Base-by-base conservation (phyloP, 2,797 vertebrate genomes). In the Siniperca obscura region DNA sequence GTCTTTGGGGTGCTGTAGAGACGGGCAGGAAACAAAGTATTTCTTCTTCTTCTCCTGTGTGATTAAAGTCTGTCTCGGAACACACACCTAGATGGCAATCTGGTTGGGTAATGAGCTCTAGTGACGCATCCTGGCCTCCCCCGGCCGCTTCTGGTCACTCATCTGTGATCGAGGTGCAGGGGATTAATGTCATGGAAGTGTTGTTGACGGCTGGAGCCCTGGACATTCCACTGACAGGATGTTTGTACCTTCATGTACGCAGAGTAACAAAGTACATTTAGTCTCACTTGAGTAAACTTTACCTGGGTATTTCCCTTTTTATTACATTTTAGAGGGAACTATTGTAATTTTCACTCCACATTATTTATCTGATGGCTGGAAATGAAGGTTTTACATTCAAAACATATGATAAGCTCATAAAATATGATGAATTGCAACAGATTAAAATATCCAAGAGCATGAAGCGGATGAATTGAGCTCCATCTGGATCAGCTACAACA, bases 31-130 rank as follows among this genome's bases (percentile, higher is more conserved):
- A 70, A 85, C 82, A 82, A 69, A 59, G 72, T 74, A 62, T 59
- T 69, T 12, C 70, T 48, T 68, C 50, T 62, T 53, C 76, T 57
- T 25, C 67, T 17, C 52, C 50, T 36, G 42, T 85, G 83, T 89
- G 80, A 92, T 91, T 83, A 92, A 90, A 69, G 87, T 71, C 78
- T 78, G 80, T 82, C 74, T 79, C 3, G 27, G 89, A 91, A 93
- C 90, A 89, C 92, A 92, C 91, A 93, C 91, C 85, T 90, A 74
- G 85, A 88, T 2, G 17, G 13, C 19, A 5, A 64, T 66, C 76
- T 83, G 36, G 74, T 38, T 11, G 25, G 53, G 69, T 89, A 90
- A 90, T 91, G 83, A 90, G 86, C 89, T 90, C 64, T 25, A 81
- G 84, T 81, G 86, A 81, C 36, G 40, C 67, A 57, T 13, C 79